A percentile compares a stretch with the other conserved stretches of the same genome.
These are phyloP conservation scores for Mustela nigripes DNA, from an alignment of 2,113 vertebrate genomes.

Conservation along the genomic window DNA sequence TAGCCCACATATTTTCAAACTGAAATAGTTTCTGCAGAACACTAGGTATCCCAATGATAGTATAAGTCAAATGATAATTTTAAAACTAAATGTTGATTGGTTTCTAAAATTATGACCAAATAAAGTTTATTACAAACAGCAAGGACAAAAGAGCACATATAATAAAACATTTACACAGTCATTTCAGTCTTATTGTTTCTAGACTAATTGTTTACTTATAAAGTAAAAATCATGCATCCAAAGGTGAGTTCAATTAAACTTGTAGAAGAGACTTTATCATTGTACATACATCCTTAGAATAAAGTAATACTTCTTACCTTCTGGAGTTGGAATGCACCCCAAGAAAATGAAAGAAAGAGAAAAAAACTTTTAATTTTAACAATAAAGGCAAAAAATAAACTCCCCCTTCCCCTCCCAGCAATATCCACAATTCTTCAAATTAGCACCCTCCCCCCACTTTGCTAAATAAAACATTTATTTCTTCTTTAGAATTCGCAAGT, in stretches of 20 bases:
- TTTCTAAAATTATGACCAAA: conserved; percentile 4
- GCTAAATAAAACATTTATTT: conserved; percentile 54
- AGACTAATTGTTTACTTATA: conserved; percentile 39
- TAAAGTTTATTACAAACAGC: conserved; percentile 42
- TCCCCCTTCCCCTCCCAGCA: conserved; percentile 65
- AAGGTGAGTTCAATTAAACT: conserved; percentile 57
- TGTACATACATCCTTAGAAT: conserved; percentile 70
- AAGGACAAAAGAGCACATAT: conserved; percentile 11
- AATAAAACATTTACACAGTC: background rate
- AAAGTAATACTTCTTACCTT: conserved; percentile 89
- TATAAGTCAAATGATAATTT: conserved; percentile 6
- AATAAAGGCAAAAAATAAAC: background rate
- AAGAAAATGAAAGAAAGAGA: conserved; percentile 85
- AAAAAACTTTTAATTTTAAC: conserved; percentile 86
- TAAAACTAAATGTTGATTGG: background rate
- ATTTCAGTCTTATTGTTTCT: conserved; percentile 3
- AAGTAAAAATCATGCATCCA: conserved; percentile 55
- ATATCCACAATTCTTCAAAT: conserved; percentile 54
- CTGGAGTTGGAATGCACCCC: conserved; percentile 88
- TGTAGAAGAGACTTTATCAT: conserved; percentile 52
- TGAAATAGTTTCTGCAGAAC: background rate
- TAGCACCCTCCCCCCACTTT: background rate
- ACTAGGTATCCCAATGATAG: background rate
- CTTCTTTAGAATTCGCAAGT: conserved; percentile 56
- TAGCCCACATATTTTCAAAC: conserved; percentile 5